These are phyloP conservation scores for Lamproptera curius DNA, from an alignment of 2,888 invertebrate species.

Conservation along the genomic window DNA sequence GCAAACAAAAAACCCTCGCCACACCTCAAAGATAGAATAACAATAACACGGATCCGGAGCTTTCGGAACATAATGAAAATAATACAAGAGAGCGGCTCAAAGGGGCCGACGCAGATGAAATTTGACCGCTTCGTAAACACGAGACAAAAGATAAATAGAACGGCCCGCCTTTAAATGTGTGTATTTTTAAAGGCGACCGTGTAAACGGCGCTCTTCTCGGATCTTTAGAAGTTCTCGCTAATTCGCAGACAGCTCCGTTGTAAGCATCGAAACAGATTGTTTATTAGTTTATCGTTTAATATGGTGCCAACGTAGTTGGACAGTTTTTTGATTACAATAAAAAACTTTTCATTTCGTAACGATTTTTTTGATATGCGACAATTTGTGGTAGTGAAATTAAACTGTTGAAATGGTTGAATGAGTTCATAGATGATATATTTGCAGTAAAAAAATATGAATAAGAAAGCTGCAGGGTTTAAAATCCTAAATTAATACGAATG, in stretches of 20 bases:
- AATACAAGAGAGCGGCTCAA: constrained; percentile 40
- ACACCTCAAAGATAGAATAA: constrained; percentile 64
- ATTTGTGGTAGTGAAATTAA: too few species aligned
- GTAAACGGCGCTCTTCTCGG: neutral
- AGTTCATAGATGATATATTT: too few species aligned
- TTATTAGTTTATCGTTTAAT: too few species aligned
- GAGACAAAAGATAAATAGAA: constrained; percentile 36
- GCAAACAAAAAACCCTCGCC: constrained; percentile 52
- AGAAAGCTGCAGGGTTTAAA: too few species aligned
- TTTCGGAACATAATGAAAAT: constrained; percentile 47
- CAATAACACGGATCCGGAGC: constrained; percentile 55
- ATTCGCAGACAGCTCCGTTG: neutral
- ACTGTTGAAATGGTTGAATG: too few species aligned
- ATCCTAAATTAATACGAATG: too few species aligned
- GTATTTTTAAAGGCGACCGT: constrained; percentile 20
- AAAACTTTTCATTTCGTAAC: too few species aligned
- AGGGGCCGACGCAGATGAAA: constrained; percentile 42
- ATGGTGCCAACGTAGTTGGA: too few species aligned
- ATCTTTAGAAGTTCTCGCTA: constrained; percentile 3
- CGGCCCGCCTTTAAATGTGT: constrained; percentile 29
- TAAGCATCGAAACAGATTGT: neutral
- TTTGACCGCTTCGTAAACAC: constrained; percentile 48
- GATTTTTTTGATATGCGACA: too few species aligned
- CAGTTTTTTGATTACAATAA: too few species aligned
- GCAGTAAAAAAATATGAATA: too few species aligned